Base-by-base conservation (phyloP, 1,140 invertebrate genomes). In the Drosophila gunungcola region DNA sequence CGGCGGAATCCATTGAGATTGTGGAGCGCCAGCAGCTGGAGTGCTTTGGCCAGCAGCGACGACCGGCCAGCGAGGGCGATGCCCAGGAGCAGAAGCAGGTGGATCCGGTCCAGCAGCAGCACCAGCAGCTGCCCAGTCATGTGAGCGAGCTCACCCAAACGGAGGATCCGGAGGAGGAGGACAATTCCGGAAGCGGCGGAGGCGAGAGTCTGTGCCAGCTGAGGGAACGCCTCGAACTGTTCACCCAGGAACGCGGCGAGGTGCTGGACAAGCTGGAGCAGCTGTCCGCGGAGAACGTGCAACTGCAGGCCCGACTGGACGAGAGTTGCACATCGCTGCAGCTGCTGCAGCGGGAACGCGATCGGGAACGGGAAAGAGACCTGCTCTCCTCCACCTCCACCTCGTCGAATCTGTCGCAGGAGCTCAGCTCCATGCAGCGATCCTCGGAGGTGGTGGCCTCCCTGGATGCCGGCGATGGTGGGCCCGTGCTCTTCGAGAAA, bases 1-100 rank as follows among this genome's bases (percentile, higher is more conserved):
- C 95, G 5, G 95, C 95, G 11, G 95, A 95, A 90, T 95, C 95
- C 43, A 95, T 95, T 39, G 95, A 95, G 92, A 95, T 95, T 54
- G 95, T 95, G 4, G 95, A 95, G 72, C 94, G 94, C 4, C 94
- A 74, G 93, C 81, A 94, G 83, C 91, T 94, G 34, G 94, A 94
- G 74, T 93, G 94, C 78, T 94, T 94, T 91, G 94, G 76, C 92
- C 94, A 91, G 72, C 12, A 91, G 72, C 12, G 43, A 52, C 86
- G 72, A 10, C 67, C 73, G 10, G 64, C 62, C 21, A 68, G 60
- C 21, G 55, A 65, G n/a, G 65, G 55, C 1, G 76, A 76, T 27
- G 76, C 34, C 13, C 36, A 57, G 58, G 32, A 54, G n/a, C 38
- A 57, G 12, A 49, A 62, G 46, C 51, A 46, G 13, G 25, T 42